Conservation (phyloP, 2,888 invertebrate genomes). For the Fissipunctia ypsillon region DNA sequence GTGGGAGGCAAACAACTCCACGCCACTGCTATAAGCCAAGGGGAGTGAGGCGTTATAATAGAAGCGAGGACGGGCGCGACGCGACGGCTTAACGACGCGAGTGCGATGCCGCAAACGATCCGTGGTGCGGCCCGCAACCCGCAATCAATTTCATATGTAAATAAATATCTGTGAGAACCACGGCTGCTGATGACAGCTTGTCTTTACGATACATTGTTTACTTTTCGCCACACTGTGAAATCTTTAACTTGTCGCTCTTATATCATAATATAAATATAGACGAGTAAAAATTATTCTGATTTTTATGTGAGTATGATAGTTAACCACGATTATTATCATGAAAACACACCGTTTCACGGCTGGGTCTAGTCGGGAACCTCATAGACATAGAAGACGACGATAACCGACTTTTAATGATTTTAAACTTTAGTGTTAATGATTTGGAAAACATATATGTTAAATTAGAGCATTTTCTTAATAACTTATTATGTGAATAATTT, state of each 20-base stretch:
- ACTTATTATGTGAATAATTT: too few species aligned
- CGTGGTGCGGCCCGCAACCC: slow-evolving; percentile 56
- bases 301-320: not conserved
- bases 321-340: not conserved
- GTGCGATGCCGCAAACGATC: slow-evolving; percentile 60
- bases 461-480: too few species aligned
- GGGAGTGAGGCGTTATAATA: slow-evolving; percentile 44
- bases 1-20: slow-evolving; percentile 70
- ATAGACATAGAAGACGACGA: too few species aligned
- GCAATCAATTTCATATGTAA: slow-evolving; percentile 83
- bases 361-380: not conserved
- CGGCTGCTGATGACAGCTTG: slow-evolving; percentile 75
- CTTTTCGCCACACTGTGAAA: slow-evolving; percentile 33
- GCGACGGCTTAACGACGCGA: slow-evolving; percentile 31
- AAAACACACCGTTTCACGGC: not conserved
- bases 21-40: slow-evolving; percentile 51
- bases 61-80: slow-evolving; percentile 48
- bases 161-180: slow-evolving; percentile 81
- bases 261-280: not conserved
- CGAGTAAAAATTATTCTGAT: not conserved
- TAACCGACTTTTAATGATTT: too few species aligned
- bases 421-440: too few species aligned
- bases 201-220: slow-evolving; percentile 53
- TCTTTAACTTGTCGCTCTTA: slow-evolving; percentile 64
- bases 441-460: too few species aligned